Evolutionary conservation across 2,113 vertebrate species (phyloP).

Genomic region (Terrapene triunguis): DNA sequence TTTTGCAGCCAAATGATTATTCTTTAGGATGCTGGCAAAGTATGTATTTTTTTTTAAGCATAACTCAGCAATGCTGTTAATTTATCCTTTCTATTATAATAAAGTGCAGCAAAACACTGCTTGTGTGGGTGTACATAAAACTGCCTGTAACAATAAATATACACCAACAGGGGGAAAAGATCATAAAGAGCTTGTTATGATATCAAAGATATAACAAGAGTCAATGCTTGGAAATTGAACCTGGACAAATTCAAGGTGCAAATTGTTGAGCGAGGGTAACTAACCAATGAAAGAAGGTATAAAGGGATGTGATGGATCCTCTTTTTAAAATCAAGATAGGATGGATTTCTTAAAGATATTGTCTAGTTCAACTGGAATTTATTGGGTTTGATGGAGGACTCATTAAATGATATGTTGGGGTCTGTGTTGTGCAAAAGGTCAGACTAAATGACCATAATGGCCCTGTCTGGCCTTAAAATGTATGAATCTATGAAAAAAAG

Average conservation of each 20-base stretch:
- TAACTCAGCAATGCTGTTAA: constrained; percentile 70
- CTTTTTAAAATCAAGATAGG: neutral
- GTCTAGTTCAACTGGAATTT: constrained; percentile 11
- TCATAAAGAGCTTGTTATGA: neutral
- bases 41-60: constrained; percentile 50
- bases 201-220: neutral
- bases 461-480: neutral
- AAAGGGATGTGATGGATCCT: neutral
- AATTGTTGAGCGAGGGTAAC: neutral
- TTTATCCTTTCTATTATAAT: constrained; percentile 72
- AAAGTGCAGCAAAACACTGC: constrained; percentile 65
- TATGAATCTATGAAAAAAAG: neutral
- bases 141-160: neutral
- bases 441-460: neutral
- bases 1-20: constrained; percentile 30
- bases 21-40: constrained; percentile 42
- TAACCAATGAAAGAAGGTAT: neutral
- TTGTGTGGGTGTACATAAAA: neutral
- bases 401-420: neutral
- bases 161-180: neutral
- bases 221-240: neutral
- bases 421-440: neutral
- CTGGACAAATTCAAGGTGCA: neutral
- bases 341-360: neutral
- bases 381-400: neutral